Base-by-base conservation (phyloP, 1,140 invertebrate genomes). In the Amphibalanus amphitrite region DNA sequence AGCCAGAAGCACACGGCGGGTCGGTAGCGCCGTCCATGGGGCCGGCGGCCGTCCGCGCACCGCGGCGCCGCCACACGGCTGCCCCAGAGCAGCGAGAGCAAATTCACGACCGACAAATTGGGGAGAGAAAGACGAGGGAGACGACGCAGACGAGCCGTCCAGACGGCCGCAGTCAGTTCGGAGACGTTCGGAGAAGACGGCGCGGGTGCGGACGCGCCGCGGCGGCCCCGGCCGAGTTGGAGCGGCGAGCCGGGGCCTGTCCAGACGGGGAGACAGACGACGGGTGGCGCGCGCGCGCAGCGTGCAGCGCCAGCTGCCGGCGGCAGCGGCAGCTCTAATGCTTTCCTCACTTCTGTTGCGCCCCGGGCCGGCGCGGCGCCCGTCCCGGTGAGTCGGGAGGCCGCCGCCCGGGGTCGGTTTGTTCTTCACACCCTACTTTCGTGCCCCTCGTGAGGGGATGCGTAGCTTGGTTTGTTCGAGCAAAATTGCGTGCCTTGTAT, bases 121-220 rank as follows among this genome's bases (percentile, higher is more conserved):
- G 47, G 47, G 47, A 59, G 47, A 59, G 47, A 59, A 59, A 59
- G 47, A 59, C 47, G 47, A 59, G 47, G 47, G 47, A 59, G 47
- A 59, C 47, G 47, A 59, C 47, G 47, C 10, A 13, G 47, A 20
- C 47, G 47, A 13, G 47, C 47, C 47, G 10, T 6, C 38, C 13
- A 13, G 47, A 59, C 13, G 47, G 13, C 13, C 47, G 20, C 47
- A 1, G n/a, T n/a, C n/a, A 13, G 47, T 59, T 59, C 47, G 47
- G 47, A 59, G 47, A 59, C 23, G 47, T 59, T 59, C 23, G 47
- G 47, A 59, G 47, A 59, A 23, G 10, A 59, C 47, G 47, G 47
- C 20, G 47, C 10, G 10, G 47, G 10, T 1, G 23, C 17, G 47
- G 1, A 23, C 10, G 23, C 47, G 47, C 20, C 6, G 1, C 47